Conservation (phyloP, 2,888 invertebrate species). For the Malacosoma neustria region DNA sequence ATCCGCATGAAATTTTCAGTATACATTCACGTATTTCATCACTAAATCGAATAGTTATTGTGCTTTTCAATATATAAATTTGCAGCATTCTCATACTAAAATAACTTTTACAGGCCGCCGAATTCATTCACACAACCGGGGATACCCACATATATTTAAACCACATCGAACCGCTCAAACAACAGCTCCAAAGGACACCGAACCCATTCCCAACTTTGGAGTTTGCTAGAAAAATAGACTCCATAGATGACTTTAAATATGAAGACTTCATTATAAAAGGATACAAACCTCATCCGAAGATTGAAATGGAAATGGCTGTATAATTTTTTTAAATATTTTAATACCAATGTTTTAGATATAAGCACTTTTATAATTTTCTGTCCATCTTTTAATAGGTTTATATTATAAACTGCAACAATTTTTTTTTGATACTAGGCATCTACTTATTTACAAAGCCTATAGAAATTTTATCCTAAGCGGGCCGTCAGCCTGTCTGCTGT, state of each 20-base stretch:
- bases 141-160: constrained; percentile 96
- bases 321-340: no score
- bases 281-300: constrained; percentile 92
- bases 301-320: constrained; percentile 95
- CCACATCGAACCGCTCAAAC: constrained; percentile 87
- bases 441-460: no score
- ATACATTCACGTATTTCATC: no score
- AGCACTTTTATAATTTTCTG: no score
- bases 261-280: constrained; percentile 90
- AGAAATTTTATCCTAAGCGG: no score
- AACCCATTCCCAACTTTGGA: constrained; percentile 87
- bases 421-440: no score
- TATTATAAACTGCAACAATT: no score
- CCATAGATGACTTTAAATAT: constrained; percentile 90
- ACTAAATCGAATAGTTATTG: constrained; percentile 1
- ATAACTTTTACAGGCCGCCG: constrained; percentile 80
- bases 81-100: not conserved
- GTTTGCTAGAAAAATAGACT: constrained; percentile 81
- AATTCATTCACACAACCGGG: constrained; percentile 95
- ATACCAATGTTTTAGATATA: no score
- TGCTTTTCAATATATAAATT: not conserved
- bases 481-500: no score
- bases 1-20: no score
- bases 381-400: no score
- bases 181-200: constrained; percentile 87